phyloP scores from a whole-genome alignment of 2,797 vertebrate genomes.

The Thamnophis elegans region DNA sequence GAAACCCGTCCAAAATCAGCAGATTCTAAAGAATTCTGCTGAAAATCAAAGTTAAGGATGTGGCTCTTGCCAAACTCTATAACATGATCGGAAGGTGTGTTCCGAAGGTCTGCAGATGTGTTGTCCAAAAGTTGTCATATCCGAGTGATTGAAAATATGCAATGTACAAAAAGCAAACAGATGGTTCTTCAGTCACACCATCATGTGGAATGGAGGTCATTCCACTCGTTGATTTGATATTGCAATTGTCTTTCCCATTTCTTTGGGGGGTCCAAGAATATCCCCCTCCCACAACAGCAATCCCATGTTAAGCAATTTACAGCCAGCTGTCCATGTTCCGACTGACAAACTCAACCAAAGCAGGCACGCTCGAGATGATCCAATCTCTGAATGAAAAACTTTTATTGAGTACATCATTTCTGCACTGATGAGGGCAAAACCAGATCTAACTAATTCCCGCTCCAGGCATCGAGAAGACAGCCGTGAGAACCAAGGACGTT shows the following conservation, averaged over 20 bases:
- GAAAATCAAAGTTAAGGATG: neutral
- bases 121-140: neutral
- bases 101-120: neutral
- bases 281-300: neutral
- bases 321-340: neutral
- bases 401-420: neutral
- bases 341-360: neutral
- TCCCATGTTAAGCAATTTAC: neutral
- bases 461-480: too few species aligned
- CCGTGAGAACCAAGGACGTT: too few species aligned
- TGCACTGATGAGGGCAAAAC: neutral
- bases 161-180: neutral
- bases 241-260: neutral
- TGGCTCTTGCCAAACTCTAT: neutral
- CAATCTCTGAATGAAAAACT: neutral
- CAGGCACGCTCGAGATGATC: neutral
- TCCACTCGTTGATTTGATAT: neutral
- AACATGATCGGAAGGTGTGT: neutral
- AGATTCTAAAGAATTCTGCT: neutral
- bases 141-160: neutral
- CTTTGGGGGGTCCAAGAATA: neutral
- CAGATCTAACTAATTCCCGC: neutral
- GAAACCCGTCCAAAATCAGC: neutral
- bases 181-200: neutral
- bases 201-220: neutral